phyloP scores from a whole-genome alignment of 2,888 invertebrate genomes.

The Seladonia tumulorum region DNA sequence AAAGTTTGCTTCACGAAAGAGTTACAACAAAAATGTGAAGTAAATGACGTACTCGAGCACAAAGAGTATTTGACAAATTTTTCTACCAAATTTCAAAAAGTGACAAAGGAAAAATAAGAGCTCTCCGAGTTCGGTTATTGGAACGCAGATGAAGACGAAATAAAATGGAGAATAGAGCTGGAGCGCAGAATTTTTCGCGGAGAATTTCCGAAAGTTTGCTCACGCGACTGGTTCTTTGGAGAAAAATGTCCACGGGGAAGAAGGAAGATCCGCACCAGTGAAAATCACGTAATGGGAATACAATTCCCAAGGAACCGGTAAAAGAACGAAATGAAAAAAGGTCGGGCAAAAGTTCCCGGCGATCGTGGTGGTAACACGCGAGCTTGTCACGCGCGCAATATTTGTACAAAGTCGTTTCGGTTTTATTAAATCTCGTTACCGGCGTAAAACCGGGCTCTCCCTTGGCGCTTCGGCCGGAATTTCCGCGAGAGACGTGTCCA shows the following conservation, averaged over 20 bases:
- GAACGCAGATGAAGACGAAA: neutral
- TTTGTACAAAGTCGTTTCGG: constrained; percentile 18
- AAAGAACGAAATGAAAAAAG: constrained; percentile 10
- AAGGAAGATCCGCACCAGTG: neutral
- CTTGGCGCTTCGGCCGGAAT: neutral
- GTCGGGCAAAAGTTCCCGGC: neutral
- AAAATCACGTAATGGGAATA: constrained; percentile 12
- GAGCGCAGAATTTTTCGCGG: neutral
- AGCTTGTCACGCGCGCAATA: constrained; percentile 12
- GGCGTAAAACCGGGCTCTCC: constrained; percentile 7
- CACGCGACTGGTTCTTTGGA: neutral
- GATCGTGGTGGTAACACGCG: constrained; percentile 7
- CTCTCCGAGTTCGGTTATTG: neutral
- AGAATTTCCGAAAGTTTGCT: neutral
- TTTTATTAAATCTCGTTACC: constrained; percentile 27
- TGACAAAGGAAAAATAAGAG: neutral
- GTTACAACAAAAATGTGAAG: too few relatives aligned
- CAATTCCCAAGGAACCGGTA: constrained; percentile 13
- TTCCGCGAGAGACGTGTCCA: constrained; percentile 3
- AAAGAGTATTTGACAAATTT: neutral
- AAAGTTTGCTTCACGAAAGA: too few relatives aligned
- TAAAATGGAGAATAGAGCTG: neutral
- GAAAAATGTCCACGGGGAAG: neutral
- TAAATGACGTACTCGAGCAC: too few relatives aligned
- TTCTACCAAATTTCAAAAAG: neutral